Percentiles rank a stretch among this genome's conserved stretches.
phyloP scores from a whole-genome alignment of 1,140 invertebrate species.

The Drosophila bipectinata region DNA sequence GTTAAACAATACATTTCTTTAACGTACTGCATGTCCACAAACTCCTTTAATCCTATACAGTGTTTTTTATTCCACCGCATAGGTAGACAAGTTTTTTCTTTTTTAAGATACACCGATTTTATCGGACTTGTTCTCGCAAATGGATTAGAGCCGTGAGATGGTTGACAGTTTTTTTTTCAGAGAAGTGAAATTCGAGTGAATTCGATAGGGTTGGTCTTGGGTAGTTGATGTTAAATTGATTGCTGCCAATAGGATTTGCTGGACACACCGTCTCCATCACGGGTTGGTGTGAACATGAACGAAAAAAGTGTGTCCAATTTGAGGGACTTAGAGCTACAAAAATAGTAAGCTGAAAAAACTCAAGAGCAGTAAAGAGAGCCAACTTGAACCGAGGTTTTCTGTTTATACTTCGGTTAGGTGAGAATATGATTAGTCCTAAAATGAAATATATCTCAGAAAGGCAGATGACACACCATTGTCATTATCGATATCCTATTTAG shows the following conservation, averaged over 20 bases:
- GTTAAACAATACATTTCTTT: neutral
- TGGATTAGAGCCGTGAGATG: slow-evolving; percentile 57
- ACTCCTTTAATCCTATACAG: neutral
- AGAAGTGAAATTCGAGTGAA: neutral
- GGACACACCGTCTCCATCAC: slow-evolving; percentile 25
- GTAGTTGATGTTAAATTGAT: slow-evolving; percentile 41
- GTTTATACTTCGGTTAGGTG: no score
- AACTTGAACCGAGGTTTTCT: no score
- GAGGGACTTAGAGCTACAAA: neutral
- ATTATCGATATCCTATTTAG: neutral
- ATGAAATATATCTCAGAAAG: neutral
- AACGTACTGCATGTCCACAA: neutral
- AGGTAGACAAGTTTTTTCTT: slow-evolving; percentile 19
- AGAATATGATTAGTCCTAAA: neutral
- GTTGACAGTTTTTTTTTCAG: slow-evolving; percentile 48
- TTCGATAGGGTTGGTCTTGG: slow-evolving; percentile 4
- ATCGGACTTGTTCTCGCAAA: slow-evolving; percentile 47
- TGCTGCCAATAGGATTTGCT: slow-evolving; percentile 41
- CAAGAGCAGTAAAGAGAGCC: neutral
- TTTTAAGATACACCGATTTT: slow-evolving; percentile 49
- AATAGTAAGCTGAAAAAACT: neutral
- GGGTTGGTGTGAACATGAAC: neutral
- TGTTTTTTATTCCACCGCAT: neutral
- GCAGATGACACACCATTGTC: no score
- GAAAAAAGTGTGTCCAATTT: slow-evolving; percentile 1